These are phyloP conservation scores for Dexiosoma caninum DNA, from an alignment of 2,888 invertebrate species.

Conservation along the genomic window DNA sequence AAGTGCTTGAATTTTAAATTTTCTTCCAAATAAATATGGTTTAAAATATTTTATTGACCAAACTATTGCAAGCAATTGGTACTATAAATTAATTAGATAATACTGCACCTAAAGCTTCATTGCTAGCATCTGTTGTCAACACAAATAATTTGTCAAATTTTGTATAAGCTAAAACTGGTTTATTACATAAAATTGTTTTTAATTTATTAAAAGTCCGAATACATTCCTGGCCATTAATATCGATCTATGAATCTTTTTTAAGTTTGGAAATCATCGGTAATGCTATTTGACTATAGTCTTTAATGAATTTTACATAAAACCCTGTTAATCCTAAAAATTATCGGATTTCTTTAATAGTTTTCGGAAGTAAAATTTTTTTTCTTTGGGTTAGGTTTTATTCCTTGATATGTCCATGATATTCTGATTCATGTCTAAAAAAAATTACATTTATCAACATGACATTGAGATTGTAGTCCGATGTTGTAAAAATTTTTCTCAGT, in stretches of 20 bases:
- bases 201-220: slow-evolving; percentile 30
- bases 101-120: slow-evolving; percentile 33
- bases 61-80: too few species aligned
- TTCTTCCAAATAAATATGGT: too few species aligned
- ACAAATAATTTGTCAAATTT: slow-evolving; percentile 19
- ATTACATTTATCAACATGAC: too few species aligned
- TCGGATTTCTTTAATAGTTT: too few species aligned
- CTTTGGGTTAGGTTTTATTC: too few species aligned
- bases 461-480: too few species aligned
- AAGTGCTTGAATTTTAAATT: not conserved
- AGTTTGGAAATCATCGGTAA: slow-evolving; percentile 11
- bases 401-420: too few species aligned
- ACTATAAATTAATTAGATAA: slow-evolving; percentile 14
- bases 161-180: slow-evolving; percentile 13
- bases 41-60: too few species aligned
- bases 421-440: too few species aligned
- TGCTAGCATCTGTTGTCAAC: slow-evolving; percentile 33
- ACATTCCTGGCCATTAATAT: not conserved
- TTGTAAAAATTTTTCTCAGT: too few species aligned
- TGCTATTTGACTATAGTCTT: not conserved
- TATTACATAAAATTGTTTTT: slow-evolving; percentile 12
- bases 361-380: too few species aligned
- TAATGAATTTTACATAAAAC: slow-evolving; percentile 28
- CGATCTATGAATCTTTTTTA: slow-evolving; percentile 17
- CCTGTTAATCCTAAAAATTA: too few species aligned